Evolutionary conservation across 2,888 invertebrate genomes (phyloP).

Genomic region (Drosophila picticornis): DNA sequence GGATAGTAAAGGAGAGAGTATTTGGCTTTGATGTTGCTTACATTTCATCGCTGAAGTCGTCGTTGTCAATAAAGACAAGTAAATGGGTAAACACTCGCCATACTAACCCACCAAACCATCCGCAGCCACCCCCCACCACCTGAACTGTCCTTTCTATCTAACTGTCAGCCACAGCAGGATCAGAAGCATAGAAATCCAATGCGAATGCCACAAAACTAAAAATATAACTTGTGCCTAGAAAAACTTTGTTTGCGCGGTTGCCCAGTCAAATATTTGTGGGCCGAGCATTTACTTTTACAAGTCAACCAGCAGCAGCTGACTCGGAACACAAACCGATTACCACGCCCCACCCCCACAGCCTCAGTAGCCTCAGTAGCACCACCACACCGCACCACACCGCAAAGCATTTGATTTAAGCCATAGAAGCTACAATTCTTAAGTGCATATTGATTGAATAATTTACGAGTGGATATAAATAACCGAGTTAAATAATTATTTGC

Average conservation of each 20-base stretch:
- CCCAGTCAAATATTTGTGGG: constrained; percentile 72
- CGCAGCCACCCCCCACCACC: background rate
- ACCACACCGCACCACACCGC: constrained; percentile 1
- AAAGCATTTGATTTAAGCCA: constrained; percentile 18
- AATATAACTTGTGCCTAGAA: constrained; percentile 69
- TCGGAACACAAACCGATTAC: constrained; percentile 54
- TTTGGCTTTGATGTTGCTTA: constrained; percentile 78
- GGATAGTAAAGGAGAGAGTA: constrained; percentile 46
- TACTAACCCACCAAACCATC: background rate
- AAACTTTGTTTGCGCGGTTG: constrained; percentile 67
- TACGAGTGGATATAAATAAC: constrained; percentile 21
- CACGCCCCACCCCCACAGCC: background rate
- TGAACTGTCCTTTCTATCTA: background rate
- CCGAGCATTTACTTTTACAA: constrained; percentile 45
- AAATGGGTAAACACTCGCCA: constrained; percentile 67
- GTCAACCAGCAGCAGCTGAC: constrained; percentile 43
- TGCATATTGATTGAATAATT: constrained; percentile 39
- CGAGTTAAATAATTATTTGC: background rate
- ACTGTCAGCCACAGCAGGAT: constrained; percentile 11
- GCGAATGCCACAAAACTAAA: constrained; percentile 71
- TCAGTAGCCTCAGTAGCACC: background rate
- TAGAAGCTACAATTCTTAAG: constrained; percentile 19
- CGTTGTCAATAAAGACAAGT: constrained; percentile 72
- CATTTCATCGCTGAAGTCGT: constrained; percentile 75
- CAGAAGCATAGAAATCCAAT: constrained; percentile 14